Evolutionary conservation across 2,113 vertebrate genomes (phyloP).

Genomic region (Crotalus viridis): DNA sequence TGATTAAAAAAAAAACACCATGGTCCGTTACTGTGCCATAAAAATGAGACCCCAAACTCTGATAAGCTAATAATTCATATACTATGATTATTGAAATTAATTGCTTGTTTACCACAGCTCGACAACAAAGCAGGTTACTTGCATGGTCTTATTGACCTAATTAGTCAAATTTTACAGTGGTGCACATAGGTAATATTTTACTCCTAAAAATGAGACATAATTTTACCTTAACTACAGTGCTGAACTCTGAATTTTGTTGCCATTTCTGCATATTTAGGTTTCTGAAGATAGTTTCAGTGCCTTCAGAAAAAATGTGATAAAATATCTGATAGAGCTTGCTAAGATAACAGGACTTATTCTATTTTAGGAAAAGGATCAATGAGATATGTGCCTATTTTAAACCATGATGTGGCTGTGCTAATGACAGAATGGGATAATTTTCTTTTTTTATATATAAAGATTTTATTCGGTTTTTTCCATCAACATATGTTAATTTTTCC

Average conservation of each 20-base stretch:
- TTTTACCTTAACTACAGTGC: constrained; percentile 12
- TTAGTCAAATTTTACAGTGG: constrained; percentile 52
- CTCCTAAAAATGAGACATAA: constrained; percentile 26
- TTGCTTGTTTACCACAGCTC: constrained; percentile 57
- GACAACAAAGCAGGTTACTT: constrained; percentile 53
- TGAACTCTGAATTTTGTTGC: constrained; percentile 4
- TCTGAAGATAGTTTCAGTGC: background rate
- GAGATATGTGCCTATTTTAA: background rate
- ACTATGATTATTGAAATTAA: constrained; percentile 59
- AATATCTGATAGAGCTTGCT: background rate
- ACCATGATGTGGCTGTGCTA: background rate
- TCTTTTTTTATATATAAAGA: too few relatives aligned
- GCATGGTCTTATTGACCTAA: constrained; percentile 47
- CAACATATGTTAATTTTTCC: too few relatives aligned
- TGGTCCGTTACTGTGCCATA: constrained; percentile 24
- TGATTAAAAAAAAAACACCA: constrained; percentile 35
- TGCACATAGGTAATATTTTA: constrained; percentile 17
- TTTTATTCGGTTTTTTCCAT: too few relatives aligned
- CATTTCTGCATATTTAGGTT: background rate
- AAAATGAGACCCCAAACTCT: constrained; percentile 7
- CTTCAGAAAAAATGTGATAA: background rate
- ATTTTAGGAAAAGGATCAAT: background rate
- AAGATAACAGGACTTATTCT: background rate
- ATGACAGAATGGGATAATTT: background rate
- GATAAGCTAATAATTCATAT: constrained; percentile 50